A percentile compares a stretch with the other conserved stretches of the same genome.
phyloP scores from a whole-genome alignment of 1,140 invertebrate species.

The Sesamia nonagrioides region DNA sequence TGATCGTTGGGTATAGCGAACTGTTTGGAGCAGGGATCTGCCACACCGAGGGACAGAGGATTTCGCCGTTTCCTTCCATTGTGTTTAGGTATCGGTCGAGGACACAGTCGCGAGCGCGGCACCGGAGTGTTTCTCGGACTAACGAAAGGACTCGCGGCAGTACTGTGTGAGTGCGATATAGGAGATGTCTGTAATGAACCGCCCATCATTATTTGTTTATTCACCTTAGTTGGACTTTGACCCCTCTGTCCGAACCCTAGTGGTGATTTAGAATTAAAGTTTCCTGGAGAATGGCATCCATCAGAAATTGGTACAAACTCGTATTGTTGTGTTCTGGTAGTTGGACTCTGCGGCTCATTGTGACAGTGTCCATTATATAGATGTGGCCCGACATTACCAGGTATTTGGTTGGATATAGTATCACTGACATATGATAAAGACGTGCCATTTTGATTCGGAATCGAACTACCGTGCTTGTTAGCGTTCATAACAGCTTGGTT shows the following conservation, averaged over 20 bases:
- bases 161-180: conserved; percentile 80
- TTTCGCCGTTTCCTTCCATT: conserved; percentile 76
- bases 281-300: conserved; percentile 89
- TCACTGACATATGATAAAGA: conserved; percentile 64
- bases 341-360: conserved; percentile 88
- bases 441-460: conserved; percentile 70
- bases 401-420: conserved; percentile 60
- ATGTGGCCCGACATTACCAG: conserved; percentile 63
- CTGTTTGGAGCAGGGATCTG: conserved; percentile 70
- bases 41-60: conserved; percentile 70
- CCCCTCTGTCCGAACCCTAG: conserved; percentile 73
- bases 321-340: conserved; percentile 91
- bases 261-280: conserved; percentile 81
- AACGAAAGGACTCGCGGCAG: conserved; percentile 92
- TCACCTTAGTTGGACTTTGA: conserved; percentile 80
- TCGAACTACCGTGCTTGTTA: conserved; percentile 63
- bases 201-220: conserved; percentile 81
- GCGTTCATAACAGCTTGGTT: conserved; percentile 61
- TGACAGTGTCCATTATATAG: conserved; percentile 79
- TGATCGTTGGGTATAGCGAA: conserved; percentile 84
- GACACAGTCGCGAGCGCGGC: conserved; percentile 86
- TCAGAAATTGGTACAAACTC: conserved; percentile 95
- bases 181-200: conserved; percentile 82
- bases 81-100: conserved; percentile 78
- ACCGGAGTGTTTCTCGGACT: conserved; percentile 93